These are phyloP conservation scores for Ispidina lecontei DNA, from an alignment of 2,797 vertebrate genomes.

Conservation along the genomic window DNA sequence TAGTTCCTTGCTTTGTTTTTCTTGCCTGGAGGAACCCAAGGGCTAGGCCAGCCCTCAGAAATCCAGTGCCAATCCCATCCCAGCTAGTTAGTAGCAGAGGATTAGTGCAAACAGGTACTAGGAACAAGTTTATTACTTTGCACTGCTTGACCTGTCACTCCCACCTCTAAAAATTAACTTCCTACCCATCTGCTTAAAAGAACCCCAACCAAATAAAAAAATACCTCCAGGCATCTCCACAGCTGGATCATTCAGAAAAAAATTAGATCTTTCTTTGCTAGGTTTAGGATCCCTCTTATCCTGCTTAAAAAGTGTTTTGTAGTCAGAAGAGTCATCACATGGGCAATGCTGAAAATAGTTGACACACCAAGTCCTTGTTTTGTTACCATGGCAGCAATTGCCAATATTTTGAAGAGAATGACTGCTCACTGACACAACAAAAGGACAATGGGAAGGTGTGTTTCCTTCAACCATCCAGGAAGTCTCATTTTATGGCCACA, in stretches of 20 bases:
- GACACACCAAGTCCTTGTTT: constrained; percentile 51
- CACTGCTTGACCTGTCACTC: not conserved
- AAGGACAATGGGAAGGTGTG: constrained; percentile 64
- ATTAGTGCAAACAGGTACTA: not conserved
- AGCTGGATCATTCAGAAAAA: not conserved
- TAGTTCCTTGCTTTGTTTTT: not conserved
- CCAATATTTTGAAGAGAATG: constrained; percentile 56
- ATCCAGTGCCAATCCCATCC: not conserved
- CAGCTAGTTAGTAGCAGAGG: not conserved
- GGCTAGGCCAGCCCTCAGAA: not conserved
- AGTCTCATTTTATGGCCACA: constrained; percentile 44
- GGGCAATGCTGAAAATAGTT: constrained; percentile 22
- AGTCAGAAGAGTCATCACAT: not conserved
- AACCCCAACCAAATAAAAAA: not conserved
- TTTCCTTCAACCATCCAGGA: constrained; percentile 55
- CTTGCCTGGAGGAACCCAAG: not conserved
- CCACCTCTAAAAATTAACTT: not conserved
- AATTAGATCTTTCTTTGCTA: not conserved
- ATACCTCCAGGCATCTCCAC: too few relatives aligned
- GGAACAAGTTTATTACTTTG: not conserved
- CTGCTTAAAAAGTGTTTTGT: not conserved
- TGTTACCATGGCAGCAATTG: constrained; percentile 59
- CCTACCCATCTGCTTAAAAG: not conserved
- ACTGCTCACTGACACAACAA: constrained; percentile 30
- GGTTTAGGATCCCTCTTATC: not conserved